phyloP scores from a whole-genome alignment of 1,140 invertebrate genomes.

The Pteromalus puparum region DNA sequence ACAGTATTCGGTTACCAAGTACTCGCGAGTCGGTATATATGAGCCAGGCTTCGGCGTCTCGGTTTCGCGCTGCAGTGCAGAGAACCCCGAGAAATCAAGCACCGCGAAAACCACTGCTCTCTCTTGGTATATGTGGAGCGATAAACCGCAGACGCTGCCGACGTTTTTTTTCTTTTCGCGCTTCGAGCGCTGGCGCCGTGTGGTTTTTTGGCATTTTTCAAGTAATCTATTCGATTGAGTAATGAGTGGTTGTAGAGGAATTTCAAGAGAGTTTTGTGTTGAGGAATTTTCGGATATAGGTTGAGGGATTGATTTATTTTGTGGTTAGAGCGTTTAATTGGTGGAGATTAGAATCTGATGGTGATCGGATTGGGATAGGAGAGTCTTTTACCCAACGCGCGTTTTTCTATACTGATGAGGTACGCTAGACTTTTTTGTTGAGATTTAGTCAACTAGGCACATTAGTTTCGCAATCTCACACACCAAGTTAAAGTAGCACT shows the following conservation, averaged over 20 bases:
- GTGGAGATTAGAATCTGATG: too few species aligned
- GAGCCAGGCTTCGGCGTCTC: background rate
- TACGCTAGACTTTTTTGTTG: too few species aligned
- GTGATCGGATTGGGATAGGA: too few species aligned
- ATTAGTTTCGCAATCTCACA: too few species aligned
- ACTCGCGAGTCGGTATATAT: background rate
- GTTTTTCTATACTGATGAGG: too few species aligned
- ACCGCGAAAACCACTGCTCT: slow-evolving; percentile 13
- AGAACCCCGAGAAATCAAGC: slow-evolving; percentile 25
- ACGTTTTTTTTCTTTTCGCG: background rate
- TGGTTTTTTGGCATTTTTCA: background rate
- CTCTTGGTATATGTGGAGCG: slow-evolving; percentile 4
- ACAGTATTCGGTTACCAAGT: slow-evolving; percentile 22
- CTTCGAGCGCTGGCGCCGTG: background rate
- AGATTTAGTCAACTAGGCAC: too few species aligned
- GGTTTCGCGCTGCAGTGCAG: background rate
- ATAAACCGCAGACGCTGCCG: slow-evolving; percentile 3
- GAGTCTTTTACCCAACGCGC: too few species aligned
- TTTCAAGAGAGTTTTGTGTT: background rate
- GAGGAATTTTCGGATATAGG: background rate
- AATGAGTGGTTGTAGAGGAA: background rate
- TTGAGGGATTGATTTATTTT: background rate
- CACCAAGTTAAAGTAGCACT: too few species aligned
- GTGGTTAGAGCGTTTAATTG: background rate
- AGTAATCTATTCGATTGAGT: background rate